Conservation (phyloP, 2,888 invertebrate species). For the Dasysyrphus albostriatus region DNA sequence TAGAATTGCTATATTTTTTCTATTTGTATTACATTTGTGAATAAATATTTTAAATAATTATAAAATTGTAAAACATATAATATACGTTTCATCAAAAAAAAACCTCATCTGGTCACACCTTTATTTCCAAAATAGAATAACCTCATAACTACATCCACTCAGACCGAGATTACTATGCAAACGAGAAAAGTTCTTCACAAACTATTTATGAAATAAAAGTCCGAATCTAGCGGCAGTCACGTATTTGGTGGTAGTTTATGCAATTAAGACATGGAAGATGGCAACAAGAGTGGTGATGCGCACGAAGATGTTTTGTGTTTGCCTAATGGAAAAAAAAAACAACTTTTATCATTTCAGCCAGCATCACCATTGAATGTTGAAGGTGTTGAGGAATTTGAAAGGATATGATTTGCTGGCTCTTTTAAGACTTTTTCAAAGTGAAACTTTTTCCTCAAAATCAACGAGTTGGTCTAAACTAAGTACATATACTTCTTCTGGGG, state of each 20-base stretch:
- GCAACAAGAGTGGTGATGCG: not conserved
- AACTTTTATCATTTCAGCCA: constrained; percentile 66
- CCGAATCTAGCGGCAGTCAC: constrained; percentile 73
- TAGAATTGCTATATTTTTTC: too few relatives aligned
- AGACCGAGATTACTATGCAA: constrained; percentile 75
- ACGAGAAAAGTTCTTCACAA: constrained; percentile 72
- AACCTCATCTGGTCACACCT: constrained; percentile 3
- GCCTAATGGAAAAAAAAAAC: not conserved
- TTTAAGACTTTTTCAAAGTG: constrained; percentile 1
- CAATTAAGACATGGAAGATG: constrained; percentile 62
- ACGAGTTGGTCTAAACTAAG: too few relatives aligned
- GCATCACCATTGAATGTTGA: not conserved
- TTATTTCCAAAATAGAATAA: not conserved
- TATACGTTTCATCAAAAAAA: too few relatives aligned
- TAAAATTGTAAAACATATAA: too few relatives aligned
- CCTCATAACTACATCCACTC: constrained; percentile 50
- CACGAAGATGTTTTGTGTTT: constrained; percentile 67
- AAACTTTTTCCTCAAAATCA: constrained; percentile 7
- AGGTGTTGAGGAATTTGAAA: constrained; percentile 40
- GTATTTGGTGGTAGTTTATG: constrained; percentile 69
- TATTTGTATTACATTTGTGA: too few relatives aligned
- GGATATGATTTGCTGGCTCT: constrained; percentile 61
- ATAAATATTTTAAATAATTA: too few relatives aligned
- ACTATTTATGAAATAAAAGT: constrained; percentile 76
- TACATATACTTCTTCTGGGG: too few relatives aligned